Evolutionary conservation across 2,888 invertebrate species (phyloP).

Genomic region (Lathronympha strigana): DNA sequence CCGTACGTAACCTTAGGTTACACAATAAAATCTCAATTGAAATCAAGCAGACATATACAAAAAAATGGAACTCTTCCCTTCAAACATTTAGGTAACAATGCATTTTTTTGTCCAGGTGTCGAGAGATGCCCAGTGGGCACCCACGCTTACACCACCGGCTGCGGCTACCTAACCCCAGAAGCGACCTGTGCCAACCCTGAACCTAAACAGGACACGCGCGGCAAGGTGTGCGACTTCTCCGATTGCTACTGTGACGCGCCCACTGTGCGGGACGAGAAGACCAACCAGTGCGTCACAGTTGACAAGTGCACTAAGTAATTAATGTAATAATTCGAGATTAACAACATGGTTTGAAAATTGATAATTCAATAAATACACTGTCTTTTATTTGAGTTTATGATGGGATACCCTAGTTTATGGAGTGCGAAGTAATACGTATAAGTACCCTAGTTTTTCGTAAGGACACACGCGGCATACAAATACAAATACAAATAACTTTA

Average conservation of each 20-base stretch:
- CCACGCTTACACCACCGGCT: conserved; percentile 53
- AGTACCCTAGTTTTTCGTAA: too few relatives aligned
- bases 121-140: conserved; percentile 56
- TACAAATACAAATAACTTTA: too few relatives aligned
- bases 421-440: too few relatives aligned
- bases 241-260: conserved; percentile 62
- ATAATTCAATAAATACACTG: neutral
- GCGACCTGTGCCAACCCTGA: conserved; percentile 56
- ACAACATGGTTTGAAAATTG: neutral
- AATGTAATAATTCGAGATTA: neutral
- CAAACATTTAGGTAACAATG: neutral
- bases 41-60: neutral
- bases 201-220: conserved; percentile 30
- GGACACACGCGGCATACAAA: too few relatives aligned
- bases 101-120: conserved; percentile 46
- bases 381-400: too few relatives aligned
- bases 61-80: neutral
- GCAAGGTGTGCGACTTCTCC: conserved; percentile 54
- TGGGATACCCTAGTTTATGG: too few relatives aligned
- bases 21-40: neutral
- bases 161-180: conserved; percentile 55
- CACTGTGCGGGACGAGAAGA: conserved; percentile 58
- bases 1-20: too few relatives aligned
- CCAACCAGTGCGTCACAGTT: conserved; percentile 55
- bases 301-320: conserved; percentile 57